Percentiles rank a stretch among this genome's conserved stretches.
These are phyloP conservation scores for Crepidodera aurea DNA, from an alignment of 2,888 invertebrate species.

Conservation along the genomic window DNA sequence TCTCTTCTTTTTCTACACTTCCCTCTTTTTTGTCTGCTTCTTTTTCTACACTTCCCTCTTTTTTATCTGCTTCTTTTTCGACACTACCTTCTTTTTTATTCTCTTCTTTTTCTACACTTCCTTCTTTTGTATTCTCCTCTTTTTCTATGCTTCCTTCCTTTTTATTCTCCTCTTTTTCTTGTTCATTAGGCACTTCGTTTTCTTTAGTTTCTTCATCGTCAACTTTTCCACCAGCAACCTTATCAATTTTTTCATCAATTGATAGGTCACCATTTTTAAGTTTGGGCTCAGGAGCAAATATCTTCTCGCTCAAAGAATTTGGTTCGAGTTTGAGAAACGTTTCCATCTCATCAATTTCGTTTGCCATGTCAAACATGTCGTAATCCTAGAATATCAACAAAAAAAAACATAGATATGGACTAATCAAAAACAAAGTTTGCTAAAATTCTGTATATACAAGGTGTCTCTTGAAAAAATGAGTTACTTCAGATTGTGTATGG, in stretches of 20 bases:
- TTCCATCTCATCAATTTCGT: slow-evolving; percentile 90
- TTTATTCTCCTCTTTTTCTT: slow-evolving; percentile 15
- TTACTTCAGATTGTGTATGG: too few species aligned
- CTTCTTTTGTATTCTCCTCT: too few species aligned
- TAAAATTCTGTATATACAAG: too few species aligned
- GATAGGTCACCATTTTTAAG: slow-evolving; percentile 53
- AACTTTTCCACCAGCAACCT: slow-evolving; percentile 10
- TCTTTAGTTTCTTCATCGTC: slow-evolving; percentile 41
- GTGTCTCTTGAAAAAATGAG: too few species aligned
- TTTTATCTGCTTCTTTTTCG: slow-evolving; percentile 28
- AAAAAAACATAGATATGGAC: too few species aligned
- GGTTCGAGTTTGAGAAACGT: slow-evolving; percentile 83
- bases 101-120: too few species aligned
- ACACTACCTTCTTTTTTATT: slow-evolving; percentile 25
- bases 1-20: not conserved
- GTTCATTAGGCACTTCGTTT: slow-evolving; percentile 45
- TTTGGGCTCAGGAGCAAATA: slow-evolving; percentile 62
- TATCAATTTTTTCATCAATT: slow-evolving; percentile 49
- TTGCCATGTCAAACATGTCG: slow-evolving; percentile 89
- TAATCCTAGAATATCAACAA: slow-evolving; percentile 85
- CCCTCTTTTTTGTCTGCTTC: slow-evolving; percentile 1
- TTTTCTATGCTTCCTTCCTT: slow-evolving; percentile 4
- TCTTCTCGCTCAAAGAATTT: slow-evolving; percentile 61
- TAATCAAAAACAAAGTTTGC: too few species aligned
- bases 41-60: slow-evolving; percentile 13